Evolutionary conservation across 2,113 vertebrate genomes (phyloP).

Genomic region (Bujurquina vittata): DNA sequence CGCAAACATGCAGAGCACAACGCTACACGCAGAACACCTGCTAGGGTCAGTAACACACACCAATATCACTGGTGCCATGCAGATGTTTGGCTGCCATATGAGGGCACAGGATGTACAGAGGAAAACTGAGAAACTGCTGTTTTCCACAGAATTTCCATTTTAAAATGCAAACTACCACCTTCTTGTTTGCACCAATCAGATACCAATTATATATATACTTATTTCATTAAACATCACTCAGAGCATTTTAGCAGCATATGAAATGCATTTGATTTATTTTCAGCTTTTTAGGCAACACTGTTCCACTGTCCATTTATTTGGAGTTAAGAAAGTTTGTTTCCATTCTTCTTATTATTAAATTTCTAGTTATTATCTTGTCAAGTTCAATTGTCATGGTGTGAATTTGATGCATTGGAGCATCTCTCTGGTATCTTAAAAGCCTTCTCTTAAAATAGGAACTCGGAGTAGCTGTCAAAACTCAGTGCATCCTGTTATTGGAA

Average conservation of each 20-base stretch:
- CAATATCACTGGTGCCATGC: slow-evolving; percentile 45
- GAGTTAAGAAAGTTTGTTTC: neutral
- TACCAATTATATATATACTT: neutral
- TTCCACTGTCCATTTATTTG: neutral
- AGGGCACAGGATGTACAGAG: slow-evolving; percentile 5
- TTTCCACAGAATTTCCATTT: neutral
- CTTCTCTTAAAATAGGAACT: neutral
- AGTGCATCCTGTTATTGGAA: neutral
- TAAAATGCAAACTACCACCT: neutral
- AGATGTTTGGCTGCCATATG: slow-evolving; percentile 53
- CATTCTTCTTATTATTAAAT: neutral
- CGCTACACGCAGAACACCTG: slow-evolving; percentile 58
- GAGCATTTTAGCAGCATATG: neutral
- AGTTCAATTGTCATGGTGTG: neutral
- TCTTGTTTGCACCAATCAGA: neutral
- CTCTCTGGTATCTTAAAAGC: neutral
- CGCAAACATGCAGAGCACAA: neutral
- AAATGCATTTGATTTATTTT: neutral
- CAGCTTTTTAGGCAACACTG: neutral
- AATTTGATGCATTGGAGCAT: neutral
- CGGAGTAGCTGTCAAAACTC: neutral
- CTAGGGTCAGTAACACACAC: slow-evolving; percentile 48
- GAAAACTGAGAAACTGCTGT: neutral
- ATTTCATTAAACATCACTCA: neutral
- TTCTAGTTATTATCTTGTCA: neutral